Percentiles rank a stretch among this genome's conserved stretches.
phyloP scores from a whole-genome alignment of 2,888 invertebrate genomes.

The Drosophila robusta region DNA sequence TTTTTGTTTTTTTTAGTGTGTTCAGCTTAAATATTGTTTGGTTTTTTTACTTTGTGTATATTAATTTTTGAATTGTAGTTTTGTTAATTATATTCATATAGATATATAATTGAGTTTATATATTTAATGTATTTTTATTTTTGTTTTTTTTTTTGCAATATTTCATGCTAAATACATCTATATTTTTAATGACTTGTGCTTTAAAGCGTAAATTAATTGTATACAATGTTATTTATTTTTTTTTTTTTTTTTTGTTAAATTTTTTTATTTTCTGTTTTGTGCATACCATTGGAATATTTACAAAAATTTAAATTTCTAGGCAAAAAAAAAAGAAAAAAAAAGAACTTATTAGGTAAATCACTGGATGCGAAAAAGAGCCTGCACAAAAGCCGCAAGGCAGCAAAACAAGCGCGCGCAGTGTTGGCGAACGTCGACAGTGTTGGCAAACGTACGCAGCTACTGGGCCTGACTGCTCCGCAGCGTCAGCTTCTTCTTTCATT shows the following conservation, averaged over 20 bases:
- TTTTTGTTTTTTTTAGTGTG: neutral
- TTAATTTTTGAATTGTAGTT: conserved; percentile 32
- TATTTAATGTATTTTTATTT: conserved; percentile 2
- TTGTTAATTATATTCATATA: conserved; percentile 8
- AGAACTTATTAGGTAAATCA: conserved; percentile 82
- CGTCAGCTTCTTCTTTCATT: conserved; percentile 15
- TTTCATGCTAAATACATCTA: conserved; percentile 61
- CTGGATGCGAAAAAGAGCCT: conserved; percentile 74
- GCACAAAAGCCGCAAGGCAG: too few relatives aligned
- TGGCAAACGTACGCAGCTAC: conserved; percentile 1
- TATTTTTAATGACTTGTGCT: conserved; percentile 78
- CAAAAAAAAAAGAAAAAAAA: conserved; percentile 10
- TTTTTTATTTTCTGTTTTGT: conserved; percentile 14
- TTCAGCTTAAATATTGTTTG: conserved; percentile 30
- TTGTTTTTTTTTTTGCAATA: conserved; percentile 30
- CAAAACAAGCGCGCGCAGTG: conserved; percentile 27
- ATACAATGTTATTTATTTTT: conserved; percentile 46
- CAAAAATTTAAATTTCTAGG: conserved; percentile 46
- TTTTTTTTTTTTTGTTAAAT: conserved; percentile 17
- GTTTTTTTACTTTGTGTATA: conserved; percentile 19
- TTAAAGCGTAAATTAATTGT: conserved; percentile 62
- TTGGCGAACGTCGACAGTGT: conserved; percentile 18
- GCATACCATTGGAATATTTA: conserved; percentile 57
- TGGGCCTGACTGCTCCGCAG: too few relatives aligned
- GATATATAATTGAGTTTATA: conserved; percentile 8